A percentile compares a stretch with the other conserved stretches of the same genome.
Conservation (phyloP, 2,888 invertebrate species). For the Lasioglossum figueresi region DNA sequence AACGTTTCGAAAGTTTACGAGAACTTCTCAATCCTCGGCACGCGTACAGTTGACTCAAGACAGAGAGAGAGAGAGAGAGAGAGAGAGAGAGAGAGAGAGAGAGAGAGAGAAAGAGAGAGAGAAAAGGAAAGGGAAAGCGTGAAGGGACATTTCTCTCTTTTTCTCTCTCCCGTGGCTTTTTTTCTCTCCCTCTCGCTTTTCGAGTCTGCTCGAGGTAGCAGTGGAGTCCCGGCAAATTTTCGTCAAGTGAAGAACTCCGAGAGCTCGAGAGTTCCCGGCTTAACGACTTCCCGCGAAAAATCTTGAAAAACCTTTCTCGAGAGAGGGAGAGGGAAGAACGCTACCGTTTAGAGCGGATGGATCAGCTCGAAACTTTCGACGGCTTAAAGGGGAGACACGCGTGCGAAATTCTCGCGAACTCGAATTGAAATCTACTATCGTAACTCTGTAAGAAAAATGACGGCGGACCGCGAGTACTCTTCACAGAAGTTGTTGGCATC, state of each 20-base stretch:
- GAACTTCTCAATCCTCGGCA: constrained; percentile 22
- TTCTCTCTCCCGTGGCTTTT: not conserved
- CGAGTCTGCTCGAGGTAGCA: constrained; percentile 17
- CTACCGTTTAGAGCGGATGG: not conserved
- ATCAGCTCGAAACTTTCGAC: not conserved
- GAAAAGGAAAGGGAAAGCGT: not conserved
- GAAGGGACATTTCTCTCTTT: not conserved
- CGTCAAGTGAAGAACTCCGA: constrained; percentile 21
- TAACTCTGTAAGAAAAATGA: not conserved
- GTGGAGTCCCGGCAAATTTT: constrained; percentile 30
- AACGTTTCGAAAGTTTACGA: constrained; percentile 22
- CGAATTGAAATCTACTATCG: not conserved
- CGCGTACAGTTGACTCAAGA: constrained; percentile 2
- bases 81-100: not conserved
- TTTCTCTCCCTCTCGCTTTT: not conserved
- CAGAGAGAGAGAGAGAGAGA: not conserved
- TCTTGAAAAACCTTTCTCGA: constrained; percentile 3
- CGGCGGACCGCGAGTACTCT: not conserved
- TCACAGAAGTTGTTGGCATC: no score
- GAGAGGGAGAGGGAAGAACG: constrained; percentile 4
- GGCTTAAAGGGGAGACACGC: not conserved
- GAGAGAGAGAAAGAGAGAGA: not conserved
- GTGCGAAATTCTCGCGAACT: not conserved
- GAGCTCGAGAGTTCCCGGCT: constrained; percentile 17
- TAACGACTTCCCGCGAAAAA: constrained; percentile 35